Conservation (phyloP, 2,797 vertebrate genomes). For the Graptemys geographica region DNA sequence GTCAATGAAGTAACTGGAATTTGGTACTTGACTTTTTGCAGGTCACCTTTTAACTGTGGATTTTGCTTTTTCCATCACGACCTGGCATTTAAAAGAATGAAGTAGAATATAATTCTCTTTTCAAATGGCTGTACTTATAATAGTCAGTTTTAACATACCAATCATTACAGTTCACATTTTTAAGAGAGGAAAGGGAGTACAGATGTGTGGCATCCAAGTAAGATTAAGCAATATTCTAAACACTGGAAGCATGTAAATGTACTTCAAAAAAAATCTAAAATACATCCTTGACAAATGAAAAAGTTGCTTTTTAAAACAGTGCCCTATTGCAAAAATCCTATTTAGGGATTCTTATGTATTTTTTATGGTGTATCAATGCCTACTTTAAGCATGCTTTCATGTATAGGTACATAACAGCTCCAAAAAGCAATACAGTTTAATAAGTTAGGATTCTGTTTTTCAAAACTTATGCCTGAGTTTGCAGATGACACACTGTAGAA, state of each 20-base stretch:
- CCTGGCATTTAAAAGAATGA: background rate
- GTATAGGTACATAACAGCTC: background rate
- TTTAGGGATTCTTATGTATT: background rate
- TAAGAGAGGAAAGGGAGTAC: background rate
- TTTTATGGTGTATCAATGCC: background rate
- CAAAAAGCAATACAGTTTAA: background rate
- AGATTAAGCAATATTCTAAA: background rate
- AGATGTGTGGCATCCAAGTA: background rate
- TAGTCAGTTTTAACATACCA: background rate
- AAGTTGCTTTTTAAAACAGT: background rate
- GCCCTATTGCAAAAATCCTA: background rate
- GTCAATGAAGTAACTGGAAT: background rate
- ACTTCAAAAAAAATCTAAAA: background rate
- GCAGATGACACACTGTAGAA: background rate
- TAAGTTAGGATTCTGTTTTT: background rate
- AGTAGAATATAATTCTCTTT: background rate
- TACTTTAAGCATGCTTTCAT: slow-evolving; percentile 5
- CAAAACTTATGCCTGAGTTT: background rate
- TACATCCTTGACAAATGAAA: background rate
- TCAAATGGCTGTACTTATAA: background rate
- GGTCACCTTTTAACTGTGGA: background rate
- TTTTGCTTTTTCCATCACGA: background rate
- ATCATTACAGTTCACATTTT: background rate
- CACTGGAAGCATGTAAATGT: background rate
- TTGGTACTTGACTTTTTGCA: background rate